Conservation (phyloP, 2,888 invertebrate genomes). For the Cloeon dipterum region DNA sequence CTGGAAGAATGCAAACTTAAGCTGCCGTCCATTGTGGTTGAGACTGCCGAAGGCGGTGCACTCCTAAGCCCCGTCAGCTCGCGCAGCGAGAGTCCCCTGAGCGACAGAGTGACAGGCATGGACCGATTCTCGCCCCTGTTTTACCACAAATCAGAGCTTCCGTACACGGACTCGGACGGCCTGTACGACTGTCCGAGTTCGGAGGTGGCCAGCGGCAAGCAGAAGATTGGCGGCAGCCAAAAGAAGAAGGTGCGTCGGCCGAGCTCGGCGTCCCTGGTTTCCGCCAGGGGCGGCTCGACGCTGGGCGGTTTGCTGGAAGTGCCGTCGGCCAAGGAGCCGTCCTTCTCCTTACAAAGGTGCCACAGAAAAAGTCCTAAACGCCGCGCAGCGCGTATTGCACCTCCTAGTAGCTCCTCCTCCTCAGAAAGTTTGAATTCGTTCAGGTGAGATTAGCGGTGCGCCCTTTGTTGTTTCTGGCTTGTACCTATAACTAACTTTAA, state of each 20-base stretch:
- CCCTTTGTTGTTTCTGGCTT: background rate
- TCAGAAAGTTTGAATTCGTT: slow-evolving; percentile 31
- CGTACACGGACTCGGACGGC: slow-evolving; percentile 58
- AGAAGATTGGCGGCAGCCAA: slow-evolving; percentile 30
- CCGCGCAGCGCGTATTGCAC: slow-evolving; percentile 23
- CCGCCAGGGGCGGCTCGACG: background rate
- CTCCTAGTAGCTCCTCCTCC: slow-evolving; percentile 29
- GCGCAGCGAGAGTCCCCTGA: slow-evolving; percentile 52
- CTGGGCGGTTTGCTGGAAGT: slow-evolving; percentile 33
- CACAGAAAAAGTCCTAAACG: slow-evolving; percentile 32
- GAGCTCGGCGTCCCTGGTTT: too few species aligned
- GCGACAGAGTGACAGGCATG: slow-evolving; percentile 31
- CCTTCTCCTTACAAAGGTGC: slow-evolving; percentile 14
- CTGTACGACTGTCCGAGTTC: slow-evolving; percentile 59
- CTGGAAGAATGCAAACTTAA: slow-evolving; percentile 29
- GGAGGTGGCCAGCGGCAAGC: slow-evolving; percentile 38
- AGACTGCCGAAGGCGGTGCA: slow-evolving; percentile 1
- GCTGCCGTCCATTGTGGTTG: slow-evolving; percentile 33
- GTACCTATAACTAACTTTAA: background rate
- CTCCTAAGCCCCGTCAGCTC: slow-evolving; percentile 49
- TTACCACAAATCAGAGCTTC: slow-evolving; percentile 33
- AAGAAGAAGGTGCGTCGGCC: too few species aligned
- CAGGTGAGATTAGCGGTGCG: slow-evolving; percentile 17
- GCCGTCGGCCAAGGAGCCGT: slow-evolving; percentile 19
- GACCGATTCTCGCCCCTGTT: slow-evolving; percentile 42